Conservation (phyloP, 2,113 vertebrate species). For the Myxocyprinus asiaticus region DNA sequence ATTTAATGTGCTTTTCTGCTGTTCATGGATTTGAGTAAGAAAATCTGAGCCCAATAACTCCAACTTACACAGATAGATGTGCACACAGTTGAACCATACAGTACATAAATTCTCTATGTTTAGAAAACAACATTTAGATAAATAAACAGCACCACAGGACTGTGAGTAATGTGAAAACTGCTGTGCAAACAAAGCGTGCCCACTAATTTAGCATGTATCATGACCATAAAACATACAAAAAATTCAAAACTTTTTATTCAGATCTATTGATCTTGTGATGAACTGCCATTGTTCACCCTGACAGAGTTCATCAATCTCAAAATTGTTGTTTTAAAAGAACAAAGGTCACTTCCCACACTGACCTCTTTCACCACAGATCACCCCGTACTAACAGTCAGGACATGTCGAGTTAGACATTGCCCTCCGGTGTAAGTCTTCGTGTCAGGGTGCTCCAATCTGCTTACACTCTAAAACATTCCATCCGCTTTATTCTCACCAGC, state of each 20-base stretch:
- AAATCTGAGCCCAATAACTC: not conserved
- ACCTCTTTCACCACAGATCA: slow-evolving; percentile 32
- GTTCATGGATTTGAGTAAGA: not conserved
- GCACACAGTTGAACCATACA: not conserved
- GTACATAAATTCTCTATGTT: slow-evolving; percentile 16
- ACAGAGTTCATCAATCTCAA: not conserved
- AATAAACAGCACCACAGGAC: slow-evolving; percentile 18
- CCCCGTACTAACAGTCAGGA: slow-evolving; percentile 7
- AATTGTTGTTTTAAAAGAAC: slow-evolving; percentile 13
- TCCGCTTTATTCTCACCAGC: slow-evolving; percentile 35
- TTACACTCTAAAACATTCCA: slow-evolving; percentile 36
- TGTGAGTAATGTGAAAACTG: slow-evolving; percentile 7
- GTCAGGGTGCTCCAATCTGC: not conserved
- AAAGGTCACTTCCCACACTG: slow-evolving; percentile 23
- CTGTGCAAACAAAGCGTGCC: slow-evolving; percentile 4
- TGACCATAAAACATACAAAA: not conserved
- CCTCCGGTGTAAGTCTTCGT: slow-evolving; percentile 31
- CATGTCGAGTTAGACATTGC: slow-evolving; percentile 13
- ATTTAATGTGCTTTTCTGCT: not conserved
- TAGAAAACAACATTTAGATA: slow-evolving; percentile 15
- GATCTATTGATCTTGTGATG: slow-evolving; percentile 7
- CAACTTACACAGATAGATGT: not conserved
- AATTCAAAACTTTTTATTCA: not conserved
- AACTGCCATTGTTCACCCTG: not conserved
- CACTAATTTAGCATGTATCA: not conserved